Conservation (phyloP, 2,888 invertebrate species). For the Scotopteryx bipunctaria region DNA sequence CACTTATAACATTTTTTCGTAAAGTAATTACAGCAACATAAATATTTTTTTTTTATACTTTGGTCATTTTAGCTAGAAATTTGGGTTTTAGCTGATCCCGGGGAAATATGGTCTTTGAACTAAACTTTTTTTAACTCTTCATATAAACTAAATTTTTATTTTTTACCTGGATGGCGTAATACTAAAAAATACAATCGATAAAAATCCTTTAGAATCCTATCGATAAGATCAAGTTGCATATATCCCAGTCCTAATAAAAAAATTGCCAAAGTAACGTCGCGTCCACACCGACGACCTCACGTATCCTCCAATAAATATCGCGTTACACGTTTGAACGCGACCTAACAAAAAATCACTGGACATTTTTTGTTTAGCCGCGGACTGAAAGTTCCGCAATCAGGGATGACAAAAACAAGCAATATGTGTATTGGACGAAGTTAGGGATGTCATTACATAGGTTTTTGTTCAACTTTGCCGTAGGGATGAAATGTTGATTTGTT, state of each 20-base stretch:
- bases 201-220: too few species aligned
- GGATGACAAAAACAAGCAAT: constrained; percentile 58
- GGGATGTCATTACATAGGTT: constrained; percentile 24
- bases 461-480: constrained; percentile 19
- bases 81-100: too few species aligned
- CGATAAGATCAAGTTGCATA: neutral
- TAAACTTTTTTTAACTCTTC: too few species aligned
- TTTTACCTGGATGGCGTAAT: too few species aligned
- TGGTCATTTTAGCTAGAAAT: too few species aligned
- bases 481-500: neutral
- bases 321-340: constrained; percentile 58
- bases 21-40: too few species aligned
- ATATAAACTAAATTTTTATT: too few species aligned
- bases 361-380: constrained; percentile 58
- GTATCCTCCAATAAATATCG: constrained; percentile 68
- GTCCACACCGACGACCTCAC: constrained; percentile 61
- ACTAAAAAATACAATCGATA: too few species aligned
- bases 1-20: too few species aligned
- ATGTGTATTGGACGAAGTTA: constrained; percentile 41
- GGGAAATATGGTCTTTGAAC: too few species aligned
- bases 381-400: constrained; percentile 70
- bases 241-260: constrained; percentile 47
- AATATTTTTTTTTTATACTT: too few species aligned
- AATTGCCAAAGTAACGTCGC: constrained; percentile 49
- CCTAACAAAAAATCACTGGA: constrained; percentile 58